Conservation (phyloP, 2,888 invertebrate species). For the Tenthredo scrophulariae region DNA sequence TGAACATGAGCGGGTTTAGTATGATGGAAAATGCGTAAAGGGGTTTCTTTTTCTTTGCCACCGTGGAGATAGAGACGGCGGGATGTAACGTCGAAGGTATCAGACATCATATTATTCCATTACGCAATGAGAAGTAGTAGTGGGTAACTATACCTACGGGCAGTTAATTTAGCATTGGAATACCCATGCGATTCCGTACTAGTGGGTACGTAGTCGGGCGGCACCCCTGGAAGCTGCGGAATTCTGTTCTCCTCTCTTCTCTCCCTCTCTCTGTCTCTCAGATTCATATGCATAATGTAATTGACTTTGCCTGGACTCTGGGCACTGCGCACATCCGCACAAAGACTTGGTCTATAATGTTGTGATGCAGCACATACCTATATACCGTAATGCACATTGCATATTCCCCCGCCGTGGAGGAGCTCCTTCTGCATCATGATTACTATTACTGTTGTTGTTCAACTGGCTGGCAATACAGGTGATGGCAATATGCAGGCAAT, state of each 20-base stretch:
- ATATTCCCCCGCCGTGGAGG: neutral
- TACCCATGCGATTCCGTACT: slow-evolving; percentile 56
- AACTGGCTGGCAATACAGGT: neutral
- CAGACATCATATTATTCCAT: slow-evolving; percentile 71
- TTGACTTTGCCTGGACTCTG: slow-evolving; percentile 68
- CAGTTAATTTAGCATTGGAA: slow-evolving; percentile 75
- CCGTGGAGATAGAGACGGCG: neutral
- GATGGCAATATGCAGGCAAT: neutral
- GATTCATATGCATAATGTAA: slow-evolving; percentile 77
- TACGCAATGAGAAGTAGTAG: neutral
- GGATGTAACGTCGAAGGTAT: neutral
- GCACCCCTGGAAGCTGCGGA: slow-evolving; percentile 66
- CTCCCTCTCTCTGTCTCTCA: neutral
- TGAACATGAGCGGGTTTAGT: neutral
- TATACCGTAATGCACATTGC: too few species aligned
- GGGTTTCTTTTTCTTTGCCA: neutral
- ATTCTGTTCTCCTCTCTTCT: slow-evolving; percentile 70
- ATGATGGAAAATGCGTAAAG: neutral
- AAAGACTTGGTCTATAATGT: slow-evolving; percentile 13
- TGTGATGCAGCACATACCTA: neutral
- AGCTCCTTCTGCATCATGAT: slow-evolving; percentile 12
- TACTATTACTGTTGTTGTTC: slow-evolving; percentile 23
- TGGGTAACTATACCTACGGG: slow-evolving; percentile 61
- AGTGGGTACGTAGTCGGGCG: slow-evolving; percentile 54
- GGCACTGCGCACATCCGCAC: neutral